A percentile compares a stretch with the other conserved stretches of the same genome.
Evolutionary conservation across 1,140 invertebrate species (phyloP).

Genomic region (Eumeta japonica): DNA sequence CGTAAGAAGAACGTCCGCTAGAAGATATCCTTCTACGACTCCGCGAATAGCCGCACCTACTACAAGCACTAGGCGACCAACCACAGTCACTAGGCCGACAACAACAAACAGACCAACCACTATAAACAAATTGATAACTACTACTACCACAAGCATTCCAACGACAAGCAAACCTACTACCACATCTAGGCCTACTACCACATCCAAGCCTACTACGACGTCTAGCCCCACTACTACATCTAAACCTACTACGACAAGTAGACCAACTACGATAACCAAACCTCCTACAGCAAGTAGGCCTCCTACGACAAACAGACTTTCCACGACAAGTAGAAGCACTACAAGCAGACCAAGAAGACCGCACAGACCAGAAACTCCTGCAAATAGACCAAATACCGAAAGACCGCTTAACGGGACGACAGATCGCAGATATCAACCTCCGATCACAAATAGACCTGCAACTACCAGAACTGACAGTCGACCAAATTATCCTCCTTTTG

Average conservation of each 20-base stretch:
- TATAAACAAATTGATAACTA: conserved; percentile 8
- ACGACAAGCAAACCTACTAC: conserved; percentile 15
- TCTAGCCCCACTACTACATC: no score
- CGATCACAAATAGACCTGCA: no score
- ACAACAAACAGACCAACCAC: conserved; percentile 15
- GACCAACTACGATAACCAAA: conserved; percentile 9
- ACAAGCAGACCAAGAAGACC: no score
- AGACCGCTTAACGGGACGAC: conserved; percentile 31
- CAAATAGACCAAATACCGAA: conserved; percentile 28
- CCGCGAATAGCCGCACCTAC: no score
- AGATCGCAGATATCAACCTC: no score
- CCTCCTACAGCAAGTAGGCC: no score
- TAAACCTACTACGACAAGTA: conserved; percentile 5
- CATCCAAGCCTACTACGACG: conserved; percentile 6
- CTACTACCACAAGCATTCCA: conserved; percentile 10
- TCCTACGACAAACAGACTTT: no score
- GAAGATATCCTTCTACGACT: no score
- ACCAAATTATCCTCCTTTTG: no score
- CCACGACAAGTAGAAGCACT: no score
- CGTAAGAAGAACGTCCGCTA: no score
- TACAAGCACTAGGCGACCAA: conserved; percentile 4
- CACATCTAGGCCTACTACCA: conserved; percentile 7
- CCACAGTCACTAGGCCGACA: conserved; percentile 11
- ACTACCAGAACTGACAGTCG: no score
- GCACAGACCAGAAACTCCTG: conserved; percentile 13